These are phyloP conservation scores for Cariama cristata DNA, from an alignment of 2,113 vertebrate species.

Conservation along the genomic window DNA sequence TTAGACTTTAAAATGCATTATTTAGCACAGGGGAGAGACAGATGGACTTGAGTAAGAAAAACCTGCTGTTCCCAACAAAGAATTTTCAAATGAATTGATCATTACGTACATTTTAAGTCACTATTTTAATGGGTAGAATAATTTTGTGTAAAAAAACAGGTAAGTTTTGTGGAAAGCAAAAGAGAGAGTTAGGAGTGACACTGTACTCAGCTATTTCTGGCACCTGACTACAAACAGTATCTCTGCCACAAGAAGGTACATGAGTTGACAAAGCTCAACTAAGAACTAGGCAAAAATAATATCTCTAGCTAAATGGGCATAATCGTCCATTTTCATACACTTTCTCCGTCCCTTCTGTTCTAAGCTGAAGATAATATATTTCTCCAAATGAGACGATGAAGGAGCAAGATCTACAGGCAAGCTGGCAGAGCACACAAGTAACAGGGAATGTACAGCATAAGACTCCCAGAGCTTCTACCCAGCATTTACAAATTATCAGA, in stretches of 20 bases:
- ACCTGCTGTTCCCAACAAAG: background rate
- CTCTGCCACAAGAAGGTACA: background rate
- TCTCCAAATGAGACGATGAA: background rate
- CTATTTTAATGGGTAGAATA: background rate
- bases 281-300: background rate
- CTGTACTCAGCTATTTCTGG: background rate
- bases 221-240: background rate
- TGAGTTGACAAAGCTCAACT: background rate
- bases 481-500: background rate
- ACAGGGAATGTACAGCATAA: background rate
- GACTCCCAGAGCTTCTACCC: background rate
- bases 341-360: background rate
- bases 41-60: background rate
- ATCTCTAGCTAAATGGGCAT: background rate
- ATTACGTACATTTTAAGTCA: background rate
- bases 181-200: background rate
- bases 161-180: background rate
- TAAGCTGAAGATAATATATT: background rate
- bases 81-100: background rate
- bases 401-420: background rate
- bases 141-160: background rate
- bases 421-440: background rate
- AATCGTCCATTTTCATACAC: background rate
- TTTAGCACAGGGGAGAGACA: background rate
- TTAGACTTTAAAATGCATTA: background rate